Percentiles rank a stretch among this genome's conserved stretches.
These are phyloP conservation scores for Podotricha telesiphe DNA, from an alignment of 2,888 invertebrate genomes.

Conservation along the genomic window DNA sequence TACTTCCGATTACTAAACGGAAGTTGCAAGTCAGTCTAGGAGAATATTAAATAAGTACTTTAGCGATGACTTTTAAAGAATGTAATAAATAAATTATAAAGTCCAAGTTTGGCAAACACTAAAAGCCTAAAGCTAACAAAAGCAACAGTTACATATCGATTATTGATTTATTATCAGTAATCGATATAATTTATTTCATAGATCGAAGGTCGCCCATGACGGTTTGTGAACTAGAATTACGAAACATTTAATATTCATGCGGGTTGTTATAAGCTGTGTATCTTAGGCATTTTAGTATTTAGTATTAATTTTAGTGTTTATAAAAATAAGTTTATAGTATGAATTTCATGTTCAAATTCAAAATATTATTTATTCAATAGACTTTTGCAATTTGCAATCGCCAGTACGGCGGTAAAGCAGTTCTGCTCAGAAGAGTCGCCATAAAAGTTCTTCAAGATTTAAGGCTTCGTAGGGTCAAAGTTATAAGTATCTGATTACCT, in stretches of 20 bases:
- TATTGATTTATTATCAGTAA: slow-evolving; percentile 33
- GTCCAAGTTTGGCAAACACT: too few relatives aligned
- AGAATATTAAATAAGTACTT: too few relatives aligned
- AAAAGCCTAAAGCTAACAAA: neutral
- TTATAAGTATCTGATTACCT: too few relatives aligned
- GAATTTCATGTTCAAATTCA: too few relatives aligned
- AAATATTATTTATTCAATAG: too few relatives aligned
- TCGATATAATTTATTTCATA: slow-evolving; percentile 41
- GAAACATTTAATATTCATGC: slow-evolving; percentile 25
- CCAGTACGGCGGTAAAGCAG: too few relatives aligned
- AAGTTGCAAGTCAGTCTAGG: neutral
- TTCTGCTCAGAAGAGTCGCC: too few relatives aligned
- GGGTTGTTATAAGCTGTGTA: too few relatives aligned
- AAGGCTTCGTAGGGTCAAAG: too few relatives aligned
- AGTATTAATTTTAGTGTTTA: neutral
- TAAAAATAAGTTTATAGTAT: too few relatives aligned
- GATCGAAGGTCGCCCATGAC: slow-evolving; percentile 37
- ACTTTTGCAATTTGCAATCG: too few relatives aligned
- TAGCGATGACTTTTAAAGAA: neutral
- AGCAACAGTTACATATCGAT: neutral
- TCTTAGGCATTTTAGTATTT: neutral
- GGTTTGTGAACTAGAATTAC: slow-evolving; percentile 34
- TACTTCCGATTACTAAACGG: neutral
- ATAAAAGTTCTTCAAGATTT: too few relatives aligned
- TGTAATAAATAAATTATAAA: neutral